A percentile compares a stretch with the other conserved stretches of the same genome.
Conservation (phyloP, 2,113 vertebrate genomes). For the Columba livia region DNA sequence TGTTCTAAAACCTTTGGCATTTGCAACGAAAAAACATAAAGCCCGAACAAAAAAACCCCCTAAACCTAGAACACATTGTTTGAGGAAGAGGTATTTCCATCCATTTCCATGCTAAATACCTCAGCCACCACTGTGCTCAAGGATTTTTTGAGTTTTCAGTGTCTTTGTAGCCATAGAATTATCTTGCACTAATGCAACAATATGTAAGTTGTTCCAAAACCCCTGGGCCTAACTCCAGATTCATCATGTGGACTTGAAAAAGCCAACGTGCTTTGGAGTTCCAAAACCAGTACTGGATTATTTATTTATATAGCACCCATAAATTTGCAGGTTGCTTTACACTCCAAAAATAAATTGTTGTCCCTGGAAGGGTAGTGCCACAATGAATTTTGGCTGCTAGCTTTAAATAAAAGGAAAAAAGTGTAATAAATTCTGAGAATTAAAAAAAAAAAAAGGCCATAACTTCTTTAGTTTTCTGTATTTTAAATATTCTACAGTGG, state of each 20-base stretch:
- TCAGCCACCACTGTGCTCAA: not conserved
- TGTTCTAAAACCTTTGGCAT: not conserved
- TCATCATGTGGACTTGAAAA: slow-evolving; percentile 10
- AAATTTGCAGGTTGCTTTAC: slow-evolving; percentile 38
- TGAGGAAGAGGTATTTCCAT: not conserved
- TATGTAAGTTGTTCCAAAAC: slow-evolving; percentile 7
- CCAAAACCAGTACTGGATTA: not conserved
- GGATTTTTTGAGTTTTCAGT: not conserved
- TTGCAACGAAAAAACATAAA: not conserved
- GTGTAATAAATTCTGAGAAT: not conserved
- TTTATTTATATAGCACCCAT: slow-evolving; percentile 42
- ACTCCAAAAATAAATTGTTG: slow-evolving; percentile 3
- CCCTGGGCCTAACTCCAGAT: not conserved
- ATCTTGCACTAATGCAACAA: not conserved
- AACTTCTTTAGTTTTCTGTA: not conserved
- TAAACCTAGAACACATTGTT: not conserved
- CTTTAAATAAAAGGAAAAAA: not conserved
- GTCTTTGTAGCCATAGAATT: not conserved
- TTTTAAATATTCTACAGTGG: slow-evolving; percentile 10
- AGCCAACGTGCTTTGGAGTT: not conserved
- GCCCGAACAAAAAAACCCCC: fast-evolving
- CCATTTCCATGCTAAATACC: not conserved
- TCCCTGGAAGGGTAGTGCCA: not conserved
- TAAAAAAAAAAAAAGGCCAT: not conserved
- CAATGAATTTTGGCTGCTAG: not conserved